These are phyloP conservation scores for Phylloscopus whistleri DNA, from an alignment of 2,113 vertebrate genomes.

Conservation along the genomic window DNA sequence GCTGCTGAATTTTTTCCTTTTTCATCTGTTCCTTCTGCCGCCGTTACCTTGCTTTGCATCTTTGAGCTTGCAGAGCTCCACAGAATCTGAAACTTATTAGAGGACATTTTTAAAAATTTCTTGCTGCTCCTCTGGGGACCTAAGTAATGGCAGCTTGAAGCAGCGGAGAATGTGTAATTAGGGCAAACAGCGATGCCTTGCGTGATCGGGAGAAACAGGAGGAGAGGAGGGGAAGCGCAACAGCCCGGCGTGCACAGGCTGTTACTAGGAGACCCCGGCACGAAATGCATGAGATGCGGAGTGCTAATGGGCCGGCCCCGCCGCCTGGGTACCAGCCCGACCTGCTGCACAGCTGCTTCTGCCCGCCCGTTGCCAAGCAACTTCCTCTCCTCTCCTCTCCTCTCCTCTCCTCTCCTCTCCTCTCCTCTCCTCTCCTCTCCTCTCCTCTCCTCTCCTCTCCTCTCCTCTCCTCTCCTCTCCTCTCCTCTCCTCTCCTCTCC, in stretches of 20 bases:
- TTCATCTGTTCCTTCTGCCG: not conserved
- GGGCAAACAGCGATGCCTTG: constrained; percentile 70
- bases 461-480: fast-evolving
- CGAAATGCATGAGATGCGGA: constrained; percentile 78
- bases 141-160: constrained; percentile 76
- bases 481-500: not conserved
- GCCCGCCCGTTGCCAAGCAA: constrained; percentile 88
- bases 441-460: not conserved
- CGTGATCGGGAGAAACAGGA: constrained; percentile 66
- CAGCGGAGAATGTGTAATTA: constrained; percentile 77
- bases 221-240: constrained; percentile 60
- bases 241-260: constrained; percentile 67
- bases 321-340: constrained; percentile 86
- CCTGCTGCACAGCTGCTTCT: constrained; percentile 88
- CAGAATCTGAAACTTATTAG: constrained; percentile 75
- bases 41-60: not conserved
- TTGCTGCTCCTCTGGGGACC: constrained; percentile 71
- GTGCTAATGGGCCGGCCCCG: constrained; percentile 89
- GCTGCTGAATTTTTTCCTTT: not conserved
- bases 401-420: not conserved
- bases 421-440: too few species aligned
- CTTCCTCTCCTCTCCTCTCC: constrained; percentile 27
- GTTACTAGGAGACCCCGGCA: constrained; percentile 96
- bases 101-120: constrained; percentile 65
- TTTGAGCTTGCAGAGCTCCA: constrained; percentile 47